Evolutionary conservation across 2,888 invertebrate species (phyloP).

Genomic region (Yponomeuta evonymella): DNA sequence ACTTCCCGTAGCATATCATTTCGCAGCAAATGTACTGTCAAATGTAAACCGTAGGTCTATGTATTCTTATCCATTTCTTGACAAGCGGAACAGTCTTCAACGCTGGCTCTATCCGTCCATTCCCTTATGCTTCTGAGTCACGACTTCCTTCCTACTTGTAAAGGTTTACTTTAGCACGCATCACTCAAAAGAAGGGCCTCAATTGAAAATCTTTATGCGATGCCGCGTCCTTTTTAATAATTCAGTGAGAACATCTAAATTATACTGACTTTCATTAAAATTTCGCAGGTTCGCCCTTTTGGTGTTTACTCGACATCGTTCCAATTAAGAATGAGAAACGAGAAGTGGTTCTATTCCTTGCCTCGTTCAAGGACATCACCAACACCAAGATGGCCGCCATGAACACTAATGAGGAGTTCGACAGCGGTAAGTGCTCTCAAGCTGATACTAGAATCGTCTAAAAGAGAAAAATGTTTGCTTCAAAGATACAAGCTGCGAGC

Average conservation of each 20-base stretch:
- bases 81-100: too few species aligned
- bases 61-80: too few species aligned
- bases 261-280: constrained; percentile 12
- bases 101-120: background rate
- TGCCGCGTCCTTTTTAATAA: background rate
- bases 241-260: constrained; percentile 6
- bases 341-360: constrained; percentile 96
- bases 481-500: constrained; percentile 20
- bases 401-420: constrained; percentile 89
- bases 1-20: too few species aligned
- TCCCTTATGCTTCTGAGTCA: background rate
- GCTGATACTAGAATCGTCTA: constrained; percentile 32
- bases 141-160: background rate
- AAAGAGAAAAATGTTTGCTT: constrained; percentile 33
- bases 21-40: too few species aligned
- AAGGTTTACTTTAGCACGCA: background rate
- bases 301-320: constrained; percentile 97
- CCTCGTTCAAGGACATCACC: constrained; percentile 97
- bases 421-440: constrained; percentile 84
- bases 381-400: constrained; percentile 92
- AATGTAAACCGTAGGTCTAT: too few species aligned
- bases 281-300: constrained; percentile 89
- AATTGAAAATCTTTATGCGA: background rate
- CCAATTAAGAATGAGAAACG: constrained; percentile 99
- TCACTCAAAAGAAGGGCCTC: background rate